These are phyloP conservation scores for Amphiprion clarkii DNA, from an alignment of 2,797 vertebrate species.

Conservation along the genomic window DNA sequence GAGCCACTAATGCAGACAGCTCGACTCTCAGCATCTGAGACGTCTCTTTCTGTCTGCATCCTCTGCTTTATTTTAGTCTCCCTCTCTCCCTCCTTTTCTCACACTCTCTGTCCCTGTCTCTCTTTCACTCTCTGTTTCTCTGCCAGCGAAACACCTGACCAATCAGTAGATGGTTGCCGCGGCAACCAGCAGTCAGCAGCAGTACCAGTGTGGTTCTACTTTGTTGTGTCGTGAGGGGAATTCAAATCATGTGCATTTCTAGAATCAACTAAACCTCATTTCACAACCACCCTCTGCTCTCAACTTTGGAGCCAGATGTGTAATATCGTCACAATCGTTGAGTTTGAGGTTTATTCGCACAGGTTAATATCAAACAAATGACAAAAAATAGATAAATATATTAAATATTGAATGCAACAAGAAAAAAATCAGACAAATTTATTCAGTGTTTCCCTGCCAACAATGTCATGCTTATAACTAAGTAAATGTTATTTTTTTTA, in stretches of 20 bases:
- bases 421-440: neutral
- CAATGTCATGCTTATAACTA: neutral
- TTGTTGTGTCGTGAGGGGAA: constrained; percentile 60
- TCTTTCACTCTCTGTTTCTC: constrained; percentile 32
- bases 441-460: neutral
- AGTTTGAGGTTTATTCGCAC: neutral
- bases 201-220: constrained; percentile 57
- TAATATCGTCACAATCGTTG: neutral
- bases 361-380: constrained; percentile 2
- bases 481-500: neutral
- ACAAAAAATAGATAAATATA: neutral
- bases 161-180: constrained; percentile 71
- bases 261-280: constrained; percentile 21
- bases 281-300: neutral
- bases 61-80: constrained; percentile 26
- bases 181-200: constrained; percentile 62
- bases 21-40: constrained; percentile 17
- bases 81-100: constrained; percentile 1
- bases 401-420: neutral
- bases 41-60: constrained; percentile 14
- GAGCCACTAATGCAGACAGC: neutral
- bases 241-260: constrained; percentile 59
- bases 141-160: constrained; percentile 65
- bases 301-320: constrained; percentile 10
- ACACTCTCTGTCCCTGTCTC: neutral